Evolutionary conservation across 2,797 vertebrate species (phyloP), one percentile per base, ranked within the genome.

Genomic region (Prionace glauca): DNA sequence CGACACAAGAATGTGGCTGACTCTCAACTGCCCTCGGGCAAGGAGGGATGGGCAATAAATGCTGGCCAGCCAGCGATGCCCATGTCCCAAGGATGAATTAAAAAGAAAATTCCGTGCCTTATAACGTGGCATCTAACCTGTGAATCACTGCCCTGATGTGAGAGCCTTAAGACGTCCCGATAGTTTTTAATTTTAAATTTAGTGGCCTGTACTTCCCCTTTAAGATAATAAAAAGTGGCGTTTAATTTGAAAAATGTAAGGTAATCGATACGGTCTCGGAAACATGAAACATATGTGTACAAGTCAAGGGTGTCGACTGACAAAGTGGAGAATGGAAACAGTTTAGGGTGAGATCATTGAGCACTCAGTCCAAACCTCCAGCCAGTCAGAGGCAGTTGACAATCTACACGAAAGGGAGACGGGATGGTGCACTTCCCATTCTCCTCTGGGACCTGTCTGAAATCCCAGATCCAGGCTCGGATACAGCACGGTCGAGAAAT

Each of bases 241-340:
- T 45, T 45, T 56, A 60, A 56, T 60, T 56, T 88, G 86, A 60
- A 88, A 88, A 88, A 88, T 60, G 45, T 32, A 60, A 88, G 56
- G 56, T 60, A 88, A 88, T 88, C 86, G 56, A 88, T 60, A 88
- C 11, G 86, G 50, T 10, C 56, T 88, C 50, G 0, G 56, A 32
- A 88, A 88, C 50, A 60, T 56, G 56, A 88, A 88, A 56, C 86
- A 88, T 88, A 88, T 88, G 86, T 84, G 86, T 32, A 60, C 86
- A 60, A 60, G 86, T 88, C 86, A 60, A 56, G 12, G 86, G 86
- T 88, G 86, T 60, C 4, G 86, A 88, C 56, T 29, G 86, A 88
- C 50, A 88, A 84, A 84, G 56, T 16, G 50, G 86, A 88, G 86
- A 32, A 88, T 88, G 86, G 86, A 88, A 87, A 32, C 29, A 22